phyloP scores from a whole-genome alignment of 35 echinoderm and acorn worm species.

The Lytechinus pictus region DNA sequence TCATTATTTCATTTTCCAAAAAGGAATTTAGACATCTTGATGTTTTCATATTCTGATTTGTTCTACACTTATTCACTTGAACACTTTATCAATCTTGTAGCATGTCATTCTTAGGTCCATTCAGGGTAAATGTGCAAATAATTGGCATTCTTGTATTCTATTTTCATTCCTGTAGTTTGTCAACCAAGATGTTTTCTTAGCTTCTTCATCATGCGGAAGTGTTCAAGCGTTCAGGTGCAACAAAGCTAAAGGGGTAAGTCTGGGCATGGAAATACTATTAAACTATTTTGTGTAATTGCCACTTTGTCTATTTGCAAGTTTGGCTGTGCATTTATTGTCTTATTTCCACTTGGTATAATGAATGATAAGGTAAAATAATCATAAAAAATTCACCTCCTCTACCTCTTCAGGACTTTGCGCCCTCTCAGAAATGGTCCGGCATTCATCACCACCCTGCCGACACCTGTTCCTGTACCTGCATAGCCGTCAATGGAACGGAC shows the following conservation, averaged over 20 bases:
- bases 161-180: conserved; percentile 73
- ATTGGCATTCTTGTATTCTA: neutral
- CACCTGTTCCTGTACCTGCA: conserved; percentile 79
- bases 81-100: no score
- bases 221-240: conserved; percentile 72
- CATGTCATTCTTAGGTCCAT: neutral
- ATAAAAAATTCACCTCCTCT: neutral
- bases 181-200: conserved; percentile 67
- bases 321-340: no score
- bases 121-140: neutral
- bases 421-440: conserved; percentile 74
- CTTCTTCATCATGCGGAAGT: conserved; percentile 80
- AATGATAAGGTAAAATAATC: neutral
- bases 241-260: conserved; percentile 68
- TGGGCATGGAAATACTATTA: no score
- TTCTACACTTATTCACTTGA: no score
- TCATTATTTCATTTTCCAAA: no score
- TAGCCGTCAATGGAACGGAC: conserved; percentile 82
- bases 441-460: conserved; percentile 72
- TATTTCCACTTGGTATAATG: no score
- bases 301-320: no score
- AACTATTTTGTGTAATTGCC: no score
- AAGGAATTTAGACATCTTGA: no score
- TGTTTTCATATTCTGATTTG: no score
- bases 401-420: conserved; percentile 60